Evolutionary conservation across 2,113 vertebrate species (phyloP), one percentile per base, ranked within the genome.

Genomic region (Noturus placidus): DNA sequence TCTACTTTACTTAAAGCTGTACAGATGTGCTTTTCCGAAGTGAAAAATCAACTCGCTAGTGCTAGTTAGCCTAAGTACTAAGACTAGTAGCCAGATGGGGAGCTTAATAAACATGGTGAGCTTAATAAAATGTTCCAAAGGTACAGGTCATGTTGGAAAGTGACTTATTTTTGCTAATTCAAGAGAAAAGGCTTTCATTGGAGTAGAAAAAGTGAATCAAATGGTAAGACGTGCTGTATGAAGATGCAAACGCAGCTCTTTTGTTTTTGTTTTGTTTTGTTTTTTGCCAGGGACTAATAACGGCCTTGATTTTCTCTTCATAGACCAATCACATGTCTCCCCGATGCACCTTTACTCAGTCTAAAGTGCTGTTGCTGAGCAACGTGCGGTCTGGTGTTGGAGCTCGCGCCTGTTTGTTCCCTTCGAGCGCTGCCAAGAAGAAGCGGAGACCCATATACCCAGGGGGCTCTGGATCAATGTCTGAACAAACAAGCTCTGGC

Each of bases 361-460:
- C 82, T 85, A 87, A 83, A 89, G 87, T 89, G 88, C 90, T 88
- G 90, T 91, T 91, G 90, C 90, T 70, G 57, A 91, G 90, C 90
- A 89, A 89, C 90, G 69, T 88, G 84, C 33, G 88, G 87, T 91
- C 88, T 88, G 83, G 82, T 89, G 88, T 88, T 89, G 88, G 86
- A 89, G 85, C 88, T 76, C 82, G 38, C 35, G 87, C 72, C 82
- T 91, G 86, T 88, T 90, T 89, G 88, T 91, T 91, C 88, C 87
- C 85, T 56, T 78, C 83, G 78, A 91, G 86, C 83, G 82, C 61
- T 83, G 88, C 88, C 42, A 82, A 91, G 90, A 88, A 88, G 87
- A 88, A 87, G 84, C 77, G 90, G 84, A 91, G 88, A 89, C 87
- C 87, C 85, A 38, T 84, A 86, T 86, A 88, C 87, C 90, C 88